A percentile compares a stretch with the other conserved stretches of the same genome.
These are phyloP conservation scores for Myrmophylax atrothorax DNA, from an alignment of 2,113 vertebrate genomes.

Conservation along the genomic window DNA sequence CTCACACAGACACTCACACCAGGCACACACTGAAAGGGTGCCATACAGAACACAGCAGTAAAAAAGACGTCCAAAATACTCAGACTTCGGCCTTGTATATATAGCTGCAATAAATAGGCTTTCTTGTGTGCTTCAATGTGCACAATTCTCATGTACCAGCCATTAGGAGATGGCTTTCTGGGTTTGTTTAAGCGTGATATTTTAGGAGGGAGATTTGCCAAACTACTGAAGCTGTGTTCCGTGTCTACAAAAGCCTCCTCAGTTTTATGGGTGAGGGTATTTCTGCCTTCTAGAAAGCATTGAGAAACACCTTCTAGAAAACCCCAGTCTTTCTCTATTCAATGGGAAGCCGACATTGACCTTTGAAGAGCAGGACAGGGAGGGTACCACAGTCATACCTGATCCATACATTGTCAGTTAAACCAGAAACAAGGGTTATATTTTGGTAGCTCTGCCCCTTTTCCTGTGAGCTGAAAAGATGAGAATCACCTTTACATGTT, in stretches of 20 bases:
- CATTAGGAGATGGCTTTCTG: neutral
- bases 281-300: neutral
- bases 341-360: neutral
- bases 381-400: neutral
- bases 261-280: neutral
- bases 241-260: neutral
- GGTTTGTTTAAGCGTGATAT: neutral
- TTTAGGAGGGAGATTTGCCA: neutral
- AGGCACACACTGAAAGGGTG: neutral
- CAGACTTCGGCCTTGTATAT: neutral
- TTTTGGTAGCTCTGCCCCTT: neutral
- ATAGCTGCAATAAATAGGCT: neutral
- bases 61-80: neutral
- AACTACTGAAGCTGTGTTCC: neutral
- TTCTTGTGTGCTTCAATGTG: neutral
- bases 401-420: neutral
- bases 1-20: fast-evolving
- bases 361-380: neutral
- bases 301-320: neutral
- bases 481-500: neutral
- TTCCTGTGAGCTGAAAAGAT: neutral
- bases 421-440: neutral
- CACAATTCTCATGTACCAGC: neutral
- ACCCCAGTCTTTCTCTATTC: neutral
- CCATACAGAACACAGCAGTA: neutral